phyloP scores from a whole-genome alignment of 2,797 vertebrate genomes.

The Sebastes matsubarae region DNA sequence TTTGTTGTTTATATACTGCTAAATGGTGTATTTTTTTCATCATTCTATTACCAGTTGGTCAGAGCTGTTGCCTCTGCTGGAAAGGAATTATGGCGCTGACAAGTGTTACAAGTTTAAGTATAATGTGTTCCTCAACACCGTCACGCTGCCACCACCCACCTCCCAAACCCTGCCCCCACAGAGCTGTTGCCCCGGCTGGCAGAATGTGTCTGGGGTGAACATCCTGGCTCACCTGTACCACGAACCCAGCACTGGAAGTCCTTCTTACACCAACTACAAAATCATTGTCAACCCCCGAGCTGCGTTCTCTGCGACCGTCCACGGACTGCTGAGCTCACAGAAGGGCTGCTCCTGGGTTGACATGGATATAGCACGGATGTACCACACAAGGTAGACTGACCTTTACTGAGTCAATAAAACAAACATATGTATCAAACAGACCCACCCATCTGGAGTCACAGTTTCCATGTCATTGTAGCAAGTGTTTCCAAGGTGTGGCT shows the following conservation, averaged over 20 bases:
- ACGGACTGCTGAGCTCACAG: constrained; percentile 28
- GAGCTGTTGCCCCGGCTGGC: constrained; percentile 11
- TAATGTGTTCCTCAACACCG: constrained; percentile 17
- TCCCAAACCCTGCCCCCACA: too few relatives aligned
- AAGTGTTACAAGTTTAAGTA: constrained; percentile 60
- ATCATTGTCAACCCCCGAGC: constrained; percentile 63
- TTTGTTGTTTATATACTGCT: background rate
- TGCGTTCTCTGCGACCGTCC: constrained; percentile 29
- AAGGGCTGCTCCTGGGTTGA: background rate
- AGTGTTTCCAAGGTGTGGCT: background rate
- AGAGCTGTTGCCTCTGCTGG: constrained; percentile 58
- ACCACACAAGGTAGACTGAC: constrained; percentile 55
- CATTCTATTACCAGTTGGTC: constrained; percentile 47
- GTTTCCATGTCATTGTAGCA: background rate
- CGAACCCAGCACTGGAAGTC: background rate
- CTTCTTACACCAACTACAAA: constrained; percentile 33
- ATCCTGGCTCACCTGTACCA: constrained; percentile 58
- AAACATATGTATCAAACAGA: background rate
- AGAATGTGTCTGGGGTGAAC: constrained; percentile 43
- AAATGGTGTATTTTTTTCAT: background rate
- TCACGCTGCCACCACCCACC: background rate
- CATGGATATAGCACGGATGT: constrained; percentile 34
- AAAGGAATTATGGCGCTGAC: background rate
- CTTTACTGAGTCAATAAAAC: background rate
- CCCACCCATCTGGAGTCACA: background rate